Evolutionary conservation across 2,797 vertebrate genomes (phyloP), one percentile per base, ranked within the genome.

Genomic region (Peromyscus melanophrys): DNA sequence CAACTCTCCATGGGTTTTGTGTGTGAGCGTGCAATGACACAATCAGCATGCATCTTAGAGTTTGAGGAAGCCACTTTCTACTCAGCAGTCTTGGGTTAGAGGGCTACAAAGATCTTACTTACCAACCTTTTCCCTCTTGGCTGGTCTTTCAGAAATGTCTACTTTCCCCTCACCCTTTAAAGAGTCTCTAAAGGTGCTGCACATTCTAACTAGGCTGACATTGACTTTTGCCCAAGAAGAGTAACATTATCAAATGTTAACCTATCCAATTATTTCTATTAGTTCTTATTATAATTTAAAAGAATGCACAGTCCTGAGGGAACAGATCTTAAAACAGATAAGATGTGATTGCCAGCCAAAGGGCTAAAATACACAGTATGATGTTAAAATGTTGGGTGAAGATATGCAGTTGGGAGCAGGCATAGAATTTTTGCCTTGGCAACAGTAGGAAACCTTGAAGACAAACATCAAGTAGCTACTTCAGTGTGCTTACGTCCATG

Each of bases 141-240:
- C 91, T 96, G 69, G 78, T 84, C 57, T 96, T 57, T 95, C 78
- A 97, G 65, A 92, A 87, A 89, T 94, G 84, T 93, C 94, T 84
- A 89, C 80, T 93, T 97, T 90, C n/a, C 84, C 95, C 86, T 97
- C 83, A 96, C 34, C 93, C 40, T 71, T 92, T 89, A 93, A 96
- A 96, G 92, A 93, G n/a, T n/a, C 94, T 76, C n/a, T 59, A 57
- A 91, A 91, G 21, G 73, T 91, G 13, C 67, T 89, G 0, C 82
- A 86, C 49, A 96, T 96, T 95, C 93, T 95, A 96, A 91, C 67
- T 57, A 95, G 92, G 7, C 59, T 92, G 86, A 97, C 95, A 96
- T 29, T 94, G 65, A 84, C 94, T 96, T 87, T 97, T n/a, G 65
- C 63, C 85, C 80, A 49, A 91, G 77, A 91, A 95, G 31, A 90